Conservation (phyloP, 2,888 invertebrate species). For the Drosophila limbata region DNA sequence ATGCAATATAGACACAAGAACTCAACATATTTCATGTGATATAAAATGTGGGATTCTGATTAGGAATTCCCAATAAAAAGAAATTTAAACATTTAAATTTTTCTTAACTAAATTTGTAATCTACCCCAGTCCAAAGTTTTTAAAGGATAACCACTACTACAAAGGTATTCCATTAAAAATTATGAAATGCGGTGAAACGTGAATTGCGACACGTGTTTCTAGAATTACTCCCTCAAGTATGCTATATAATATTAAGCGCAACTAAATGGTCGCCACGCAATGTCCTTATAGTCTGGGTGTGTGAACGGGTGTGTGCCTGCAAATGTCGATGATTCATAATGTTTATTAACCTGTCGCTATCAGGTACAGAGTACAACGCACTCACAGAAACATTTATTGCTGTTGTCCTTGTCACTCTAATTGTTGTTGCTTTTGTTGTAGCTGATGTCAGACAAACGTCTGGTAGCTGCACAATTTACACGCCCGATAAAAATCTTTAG, state of each 20-base stretch:
- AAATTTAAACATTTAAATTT: no score
- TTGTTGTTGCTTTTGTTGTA: not conserved
- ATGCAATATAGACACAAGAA: slow-evolving; percentile 48
- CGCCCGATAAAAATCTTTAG: slow-evolving; percentile 68
- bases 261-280: slow-evolving; percentile 6
- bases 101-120: no score
- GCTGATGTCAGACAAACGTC: slow-evolving; percentile 37
- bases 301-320: slow-evolving; percentile 10
- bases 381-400: slow-evolving; percentile 13
- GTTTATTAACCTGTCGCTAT: slow-evolving; percentile 78
- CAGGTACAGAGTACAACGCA: slow-evolving; percentile 49
- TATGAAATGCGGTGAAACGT: slow-evolving; percentile 11
- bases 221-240: slow-evolving; percentile 15
- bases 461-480: slow-evolving; percentile 61
- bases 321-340: slow-evolving; percentile 67
- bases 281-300: slow-evolving; percentile 7
- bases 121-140: no score
- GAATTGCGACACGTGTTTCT: slow-evolving; percentile 30
- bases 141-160: no score
- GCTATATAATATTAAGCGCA: slow-evolving; percentile 10
- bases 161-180: slow-evolving; percentile 44
- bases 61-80: no score
- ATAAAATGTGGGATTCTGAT: not conserved
- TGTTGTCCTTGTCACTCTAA: not conserved
- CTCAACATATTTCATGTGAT: not conserved